Evolutionary conservation across 2,797 vertebrate genomes (phyloP).

Genomic region (Anabacerthia variegaticeps): DNA sequence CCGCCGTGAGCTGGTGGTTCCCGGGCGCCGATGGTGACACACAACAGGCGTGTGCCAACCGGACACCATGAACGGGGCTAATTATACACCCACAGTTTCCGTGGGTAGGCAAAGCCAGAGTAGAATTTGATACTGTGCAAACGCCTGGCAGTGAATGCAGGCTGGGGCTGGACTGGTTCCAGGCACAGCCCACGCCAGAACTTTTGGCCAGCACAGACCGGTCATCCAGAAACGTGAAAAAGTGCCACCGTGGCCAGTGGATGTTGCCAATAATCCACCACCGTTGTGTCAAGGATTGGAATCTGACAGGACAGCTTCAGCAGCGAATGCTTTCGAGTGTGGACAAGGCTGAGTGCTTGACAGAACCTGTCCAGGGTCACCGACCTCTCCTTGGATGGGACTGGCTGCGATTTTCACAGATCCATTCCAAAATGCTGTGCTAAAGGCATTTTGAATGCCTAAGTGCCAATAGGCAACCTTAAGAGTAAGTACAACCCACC

Average conservation of each 20-base stretch:
- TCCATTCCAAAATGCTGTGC: neutral
- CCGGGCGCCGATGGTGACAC: neutral
- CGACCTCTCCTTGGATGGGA: neutral
- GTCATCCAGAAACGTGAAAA: neutral
- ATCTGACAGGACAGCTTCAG: neutral
- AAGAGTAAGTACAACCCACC: neutral
- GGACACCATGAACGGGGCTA: neutral
- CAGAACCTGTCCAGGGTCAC: no score
- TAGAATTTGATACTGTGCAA: neutral
- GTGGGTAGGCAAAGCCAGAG: neutral
- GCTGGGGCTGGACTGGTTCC: neutral
- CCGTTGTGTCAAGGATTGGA: fast-evolving
- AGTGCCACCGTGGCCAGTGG: fast-evolving
- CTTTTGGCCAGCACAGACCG: neutral
- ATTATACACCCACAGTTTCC: neutral
- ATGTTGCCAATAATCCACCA: fast-evolving
- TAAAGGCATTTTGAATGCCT: neutral
- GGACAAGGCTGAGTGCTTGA: neutral
- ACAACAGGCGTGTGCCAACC: neutral
- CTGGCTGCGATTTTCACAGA: neutral
- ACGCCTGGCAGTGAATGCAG: neutral
- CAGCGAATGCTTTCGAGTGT: neutral
- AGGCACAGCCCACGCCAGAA: neutral
- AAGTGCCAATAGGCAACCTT: neutral
- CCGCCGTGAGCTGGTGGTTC: neutral